These are phyloP conservation scores for Strigamia maritima DNA, from an alignment of 2,888 invertebrate species.

Conservation along the genomic window DNA sequence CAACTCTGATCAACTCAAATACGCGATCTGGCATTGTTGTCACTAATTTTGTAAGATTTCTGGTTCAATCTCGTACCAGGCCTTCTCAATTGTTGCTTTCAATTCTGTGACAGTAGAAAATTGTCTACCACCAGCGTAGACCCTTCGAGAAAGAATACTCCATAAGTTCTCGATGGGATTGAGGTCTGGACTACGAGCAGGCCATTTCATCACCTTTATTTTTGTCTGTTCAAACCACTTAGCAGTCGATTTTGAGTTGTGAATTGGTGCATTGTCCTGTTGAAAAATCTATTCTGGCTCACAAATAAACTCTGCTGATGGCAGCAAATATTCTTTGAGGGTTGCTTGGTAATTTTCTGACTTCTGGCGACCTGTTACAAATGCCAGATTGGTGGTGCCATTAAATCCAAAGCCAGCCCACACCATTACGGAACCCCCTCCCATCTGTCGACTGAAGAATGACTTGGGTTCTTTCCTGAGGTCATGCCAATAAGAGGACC, in stretches of 20 bases:
- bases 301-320: background rate
- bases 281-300: background rate
- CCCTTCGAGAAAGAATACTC: background rate
- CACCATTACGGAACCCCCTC: background rate
- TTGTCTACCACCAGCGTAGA: no score
- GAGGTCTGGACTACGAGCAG: background rate
- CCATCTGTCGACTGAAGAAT: background rate
- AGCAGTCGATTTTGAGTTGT: background rate
- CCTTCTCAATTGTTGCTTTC: no score
- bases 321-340: background rate
- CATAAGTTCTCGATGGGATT: background rate
- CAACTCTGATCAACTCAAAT: no score
- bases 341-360: background rate
- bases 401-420: background rate
- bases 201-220: background rate
- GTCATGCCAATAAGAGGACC: no score
- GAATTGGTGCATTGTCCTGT: background rate
- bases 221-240: background rate
- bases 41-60: no score
- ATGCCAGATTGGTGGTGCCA: background rate
- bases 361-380: background rate
- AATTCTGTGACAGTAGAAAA: no score
- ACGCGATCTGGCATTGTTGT: no score
- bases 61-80: no score
- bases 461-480: background rate